These are phyloP conservation scores for Tragelaphus oryx DNA, from an alignment of 2,797 vertebrate genomes.

Conservation along the genomic window DNA sequence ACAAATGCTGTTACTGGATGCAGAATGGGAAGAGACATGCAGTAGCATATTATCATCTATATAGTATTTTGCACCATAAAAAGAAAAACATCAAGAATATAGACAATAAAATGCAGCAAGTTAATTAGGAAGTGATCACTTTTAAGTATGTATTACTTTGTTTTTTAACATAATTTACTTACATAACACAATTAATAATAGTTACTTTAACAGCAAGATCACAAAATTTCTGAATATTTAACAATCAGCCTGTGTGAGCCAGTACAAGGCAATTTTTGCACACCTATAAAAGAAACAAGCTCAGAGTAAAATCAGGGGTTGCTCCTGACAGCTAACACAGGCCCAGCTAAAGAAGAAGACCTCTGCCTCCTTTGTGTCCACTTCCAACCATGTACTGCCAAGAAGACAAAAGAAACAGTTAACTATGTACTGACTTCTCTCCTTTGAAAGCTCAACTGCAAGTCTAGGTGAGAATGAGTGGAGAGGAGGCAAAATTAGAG, in stretches of 20 bases:
- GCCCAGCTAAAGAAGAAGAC: background rate
- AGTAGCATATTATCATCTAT: background rate
- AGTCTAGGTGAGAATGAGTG: fast-evolving
- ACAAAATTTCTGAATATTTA: constrained; percentile 7
- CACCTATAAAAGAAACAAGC: background rate
- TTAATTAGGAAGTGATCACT: background rate
- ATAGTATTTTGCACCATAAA: background rate
- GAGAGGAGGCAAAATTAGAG: background rate
- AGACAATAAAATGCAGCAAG: background rate
- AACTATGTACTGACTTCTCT: background rate
- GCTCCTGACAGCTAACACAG: background rate
- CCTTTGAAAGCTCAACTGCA: background rate
- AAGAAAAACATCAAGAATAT: background rate
- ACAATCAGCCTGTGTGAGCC: background rate
- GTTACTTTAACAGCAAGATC: background rate
- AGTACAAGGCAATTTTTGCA: background rate
- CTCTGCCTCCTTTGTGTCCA: background rate
- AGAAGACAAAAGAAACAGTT: background rate
- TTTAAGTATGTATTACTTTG: background rate
- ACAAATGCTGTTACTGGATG: background rate
- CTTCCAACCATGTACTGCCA: background rate
- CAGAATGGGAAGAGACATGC: background rate
- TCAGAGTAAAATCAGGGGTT: background rate
- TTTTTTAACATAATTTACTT: background rate
- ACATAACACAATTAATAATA: background rate